Conservation (phyloP, 2,797 vertebrate species). For the Molossus molossus region DNA sequence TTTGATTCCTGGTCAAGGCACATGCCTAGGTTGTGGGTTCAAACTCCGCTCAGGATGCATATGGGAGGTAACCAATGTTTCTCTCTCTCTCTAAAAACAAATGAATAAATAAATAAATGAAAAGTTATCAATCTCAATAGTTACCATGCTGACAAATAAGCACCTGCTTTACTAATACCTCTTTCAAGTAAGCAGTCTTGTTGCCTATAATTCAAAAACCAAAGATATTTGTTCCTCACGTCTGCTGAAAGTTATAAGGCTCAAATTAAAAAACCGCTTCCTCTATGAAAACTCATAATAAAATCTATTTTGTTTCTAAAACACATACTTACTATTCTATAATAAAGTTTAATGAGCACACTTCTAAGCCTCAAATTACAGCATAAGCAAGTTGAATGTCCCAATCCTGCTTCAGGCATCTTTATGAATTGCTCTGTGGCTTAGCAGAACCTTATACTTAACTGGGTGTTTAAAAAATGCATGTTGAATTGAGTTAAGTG, state of each 20-base stretch:
- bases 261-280: slow-evolving; percentile 31
- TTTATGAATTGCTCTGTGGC: neutral
- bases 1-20: neutral
- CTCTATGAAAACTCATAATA: neutral
- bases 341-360: neutral
- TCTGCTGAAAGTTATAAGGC: neutral
- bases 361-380: slow-evolving; percentile 18
- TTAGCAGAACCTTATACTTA: neutral
- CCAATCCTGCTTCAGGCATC: neutral
- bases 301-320: slow-evolving; percentile 23
- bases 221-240: slow-evolving; percentile 36
- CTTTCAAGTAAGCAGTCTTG: slow-evolving; percentile 73
- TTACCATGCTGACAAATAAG: neutral
- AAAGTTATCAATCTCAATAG: neutral
- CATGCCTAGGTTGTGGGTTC: neutral
- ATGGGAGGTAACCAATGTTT: neutral
- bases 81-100: neutral
- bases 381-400: neutral
- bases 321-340: neutral
- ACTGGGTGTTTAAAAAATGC: neutral
- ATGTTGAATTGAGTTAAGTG: neutral
- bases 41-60: neutral
- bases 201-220: slow-evolving; percentile 73
- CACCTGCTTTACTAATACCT: slow-evolving; percentile 45
- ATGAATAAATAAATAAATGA: neutral